Evolutionary conservation across 2,113 vertebrate species (phyloP).

Genomic region (Lophochroa leadbeateri): DNA sequence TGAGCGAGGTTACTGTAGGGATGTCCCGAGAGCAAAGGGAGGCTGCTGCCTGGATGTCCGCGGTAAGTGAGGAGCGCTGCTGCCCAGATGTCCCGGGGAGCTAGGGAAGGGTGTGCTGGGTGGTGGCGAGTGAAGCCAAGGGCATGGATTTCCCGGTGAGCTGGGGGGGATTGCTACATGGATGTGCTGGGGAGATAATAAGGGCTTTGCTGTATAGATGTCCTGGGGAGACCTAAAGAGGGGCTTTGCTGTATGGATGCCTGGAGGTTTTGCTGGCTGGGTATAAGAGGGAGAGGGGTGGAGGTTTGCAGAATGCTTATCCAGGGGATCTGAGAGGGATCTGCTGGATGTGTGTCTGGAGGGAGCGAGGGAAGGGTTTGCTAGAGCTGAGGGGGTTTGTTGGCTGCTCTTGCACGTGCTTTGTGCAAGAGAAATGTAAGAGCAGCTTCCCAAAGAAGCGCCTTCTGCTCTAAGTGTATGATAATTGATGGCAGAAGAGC

Average conservation of each 20-base stretch:
- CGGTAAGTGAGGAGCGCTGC: not conserved
- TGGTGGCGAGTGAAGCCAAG: not conserved
- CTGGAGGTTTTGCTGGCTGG: not conserved
- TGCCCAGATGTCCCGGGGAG: not conserved
- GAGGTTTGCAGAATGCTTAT: not conserved
- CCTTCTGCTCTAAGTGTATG: not conserved
- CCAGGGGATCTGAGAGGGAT: not conserved
- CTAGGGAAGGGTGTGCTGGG: not conserved
- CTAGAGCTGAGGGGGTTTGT: not conserved
- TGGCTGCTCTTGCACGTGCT: not conserved
- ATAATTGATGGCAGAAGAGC: not conserved
- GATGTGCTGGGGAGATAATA: not conserved
- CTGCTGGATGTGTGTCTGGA: not conserved
- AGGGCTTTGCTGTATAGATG: not conserved
- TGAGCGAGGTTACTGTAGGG: no score
- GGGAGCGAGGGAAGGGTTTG: not conserved
- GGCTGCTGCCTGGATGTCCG: not conserved
- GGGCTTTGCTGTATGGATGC: not conserved
- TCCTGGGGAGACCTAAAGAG: not conserved
- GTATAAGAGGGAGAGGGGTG: not conserved
- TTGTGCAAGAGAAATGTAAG: not conserved
- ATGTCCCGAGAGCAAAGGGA: not conserved
- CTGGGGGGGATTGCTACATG: not conserved
- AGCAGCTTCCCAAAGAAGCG: not conserved
- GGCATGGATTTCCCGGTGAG: not conserved